phyloP scores from a whole-genome alignment of 2,888 invertebrate genomes.

The Malthinus flaveolus region DNA sequence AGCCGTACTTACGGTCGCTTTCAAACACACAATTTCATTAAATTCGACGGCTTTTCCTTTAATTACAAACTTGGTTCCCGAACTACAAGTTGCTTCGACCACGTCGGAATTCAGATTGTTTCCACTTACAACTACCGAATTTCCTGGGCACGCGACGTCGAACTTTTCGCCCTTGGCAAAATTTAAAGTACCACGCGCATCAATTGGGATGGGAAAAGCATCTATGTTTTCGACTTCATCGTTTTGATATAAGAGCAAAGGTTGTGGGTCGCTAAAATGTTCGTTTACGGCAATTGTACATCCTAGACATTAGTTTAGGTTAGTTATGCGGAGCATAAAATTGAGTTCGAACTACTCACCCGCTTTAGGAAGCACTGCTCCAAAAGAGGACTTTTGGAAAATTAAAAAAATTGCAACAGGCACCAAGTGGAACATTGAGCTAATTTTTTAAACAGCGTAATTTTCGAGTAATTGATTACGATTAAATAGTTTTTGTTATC shows the following conservation, averaged over 20 bases:
- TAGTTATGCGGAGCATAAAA: neutral
- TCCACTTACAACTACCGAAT: constrained; percentile 25
- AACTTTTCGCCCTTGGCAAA: constrained; percentile 29
- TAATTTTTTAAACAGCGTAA: too few relatives aligned
- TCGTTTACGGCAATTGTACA: constrained; percentile 57
- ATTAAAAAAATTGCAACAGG: too few relatives aligned
- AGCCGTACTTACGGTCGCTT: constrained; percentile 52
- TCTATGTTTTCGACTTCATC: constrained; percentile 23
- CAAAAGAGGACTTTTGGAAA: neutral
- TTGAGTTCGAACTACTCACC: neutral
- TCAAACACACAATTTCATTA: constrained; percentile 53
- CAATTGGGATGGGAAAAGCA: constrained; percentile 34
- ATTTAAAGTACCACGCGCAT: constrained; percentile 27
- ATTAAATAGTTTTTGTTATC: too few relatives aligned
- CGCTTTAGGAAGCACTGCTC: constrained; percentile 4
- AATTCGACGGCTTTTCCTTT: constrained; percentile 43
- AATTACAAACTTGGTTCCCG: constrained; percentile 34
- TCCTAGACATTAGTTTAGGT: constrained; percentile 13
- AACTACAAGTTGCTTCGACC: constrained; percentile 29
- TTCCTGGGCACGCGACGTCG: constrained; percentile 35
- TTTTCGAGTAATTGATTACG: too few relatives aligned
- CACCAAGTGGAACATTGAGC: too few relatives aligned
- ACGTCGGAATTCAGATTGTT: constrained; percentile 4
- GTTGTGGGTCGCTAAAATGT: constrained; percentile 62
- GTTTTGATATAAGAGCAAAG: constrained; percentile 58